Base-by-base conservation (phyloP, 2,113 vertebrate species). In the Corythoichthys intestinalis region DNA sequence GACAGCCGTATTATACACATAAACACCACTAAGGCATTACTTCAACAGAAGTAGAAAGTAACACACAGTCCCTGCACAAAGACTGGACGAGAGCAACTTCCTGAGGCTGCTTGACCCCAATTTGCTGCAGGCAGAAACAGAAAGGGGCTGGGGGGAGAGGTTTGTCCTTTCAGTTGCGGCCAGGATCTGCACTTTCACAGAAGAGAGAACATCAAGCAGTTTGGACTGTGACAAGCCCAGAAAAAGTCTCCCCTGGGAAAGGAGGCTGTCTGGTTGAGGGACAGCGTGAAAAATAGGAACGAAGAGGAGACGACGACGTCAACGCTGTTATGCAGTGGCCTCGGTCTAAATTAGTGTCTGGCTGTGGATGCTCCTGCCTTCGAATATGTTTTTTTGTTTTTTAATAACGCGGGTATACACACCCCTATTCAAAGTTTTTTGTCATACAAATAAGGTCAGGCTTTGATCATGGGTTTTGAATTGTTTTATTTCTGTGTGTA, bases 171-270 rank as follows among this genome's bases (percentile, higher is more conserved):
- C n/a, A 71, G 41, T 58, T 15, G 57, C 70, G 41, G 58, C 68
- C 69, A 63, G 50, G 57, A 67, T 15, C 66, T 46, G 50, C 34
- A 59, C 50, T 49, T 87, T 78, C 58, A 72, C 67, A 49, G 72
- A 41, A 58, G 44, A 69, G 4, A 35, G 49, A 60, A 63, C 69
- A 80, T 76, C 65, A 76, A 68, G 74, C 73, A 66, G 63, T 71
- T 76, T 52, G 69, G 54, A 80, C 66, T 50, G 62, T 62, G 61
- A 72, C 66, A 73, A 39, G 63, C 3, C 54, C 39, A 6, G 65
- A 34, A 57, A 34, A 61, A 4, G 11, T 6, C 49, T 70, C 71
- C 60, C 67, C 12, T 0, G 62, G 73, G 83, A 56, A 52, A 35
- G 1, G 1, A 12, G 54, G 75, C 56, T 62, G 65, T 67, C 61